phyloP scores from a whole-genome alignment of 1,140 invertebrate species.

The Patella vulgata region DNA sequence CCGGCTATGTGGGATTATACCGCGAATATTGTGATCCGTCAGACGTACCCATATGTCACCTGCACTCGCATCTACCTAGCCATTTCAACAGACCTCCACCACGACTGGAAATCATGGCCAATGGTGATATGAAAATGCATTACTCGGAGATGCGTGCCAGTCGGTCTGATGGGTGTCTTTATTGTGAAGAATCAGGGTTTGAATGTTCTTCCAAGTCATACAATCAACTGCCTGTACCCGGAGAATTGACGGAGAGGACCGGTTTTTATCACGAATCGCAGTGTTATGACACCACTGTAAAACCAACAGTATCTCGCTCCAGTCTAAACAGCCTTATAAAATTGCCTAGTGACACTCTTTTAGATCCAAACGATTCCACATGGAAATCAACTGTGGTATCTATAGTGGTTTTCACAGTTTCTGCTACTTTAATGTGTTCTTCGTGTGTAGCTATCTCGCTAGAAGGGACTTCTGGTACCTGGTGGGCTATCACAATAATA shows the following conservation, averaged over 20 bases:
- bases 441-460: constrained; percentile 16
- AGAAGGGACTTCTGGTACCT: constrained; percentile 51
- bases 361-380: constrained; percentile 39
- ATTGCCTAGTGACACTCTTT: constrained; percentile 30
- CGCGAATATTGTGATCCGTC: constrained; percentile 49
- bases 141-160: constrained; percentile 1
- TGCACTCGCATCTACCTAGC: no score
- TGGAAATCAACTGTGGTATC: constrained; percentile 42
- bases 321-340: constrained; percentile 47
- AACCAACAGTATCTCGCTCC: constrained; percentile 8
- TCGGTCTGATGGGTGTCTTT: no score
- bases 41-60: no score
- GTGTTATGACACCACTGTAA: no score
- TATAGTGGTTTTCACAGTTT: constrained; percentile 46
- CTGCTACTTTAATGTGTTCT: constrained; percentile 25
- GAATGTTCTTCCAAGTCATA: no score
- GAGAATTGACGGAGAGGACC: no score
- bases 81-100: constrained; percentile 1
- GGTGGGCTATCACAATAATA: constrained; percentile 50
- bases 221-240: no score
- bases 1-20: constrained; percentile 43
- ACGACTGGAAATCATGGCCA: constrained; percentile 27
- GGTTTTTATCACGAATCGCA: no score
- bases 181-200: no score
- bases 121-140: constrained; percentile 28